phyloP scores from a whole-genome alignment of 37 sponge, comb jelly and placozoan species.

The Oscarella lobularis region DNA sequence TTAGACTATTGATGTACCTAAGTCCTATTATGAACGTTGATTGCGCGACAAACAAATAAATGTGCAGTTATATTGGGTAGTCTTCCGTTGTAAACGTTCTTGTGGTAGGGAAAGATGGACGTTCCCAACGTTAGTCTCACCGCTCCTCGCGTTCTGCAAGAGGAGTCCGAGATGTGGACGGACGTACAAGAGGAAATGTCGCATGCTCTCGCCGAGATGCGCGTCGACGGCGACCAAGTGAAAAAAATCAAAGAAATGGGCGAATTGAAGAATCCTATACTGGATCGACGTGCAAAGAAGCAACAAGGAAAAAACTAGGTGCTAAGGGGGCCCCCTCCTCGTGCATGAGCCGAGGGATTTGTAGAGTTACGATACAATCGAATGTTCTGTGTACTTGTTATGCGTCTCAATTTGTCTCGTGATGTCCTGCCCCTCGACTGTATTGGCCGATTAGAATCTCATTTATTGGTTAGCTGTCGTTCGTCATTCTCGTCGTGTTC shows the following conservation, averaged over 20 bases:
- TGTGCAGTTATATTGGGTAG: neutral
- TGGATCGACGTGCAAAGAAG: conserved; percentile 43
- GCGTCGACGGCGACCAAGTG: conserved; percentile 47
- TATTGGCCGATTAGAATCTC: no score
- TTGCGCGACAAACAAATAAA: neutral
- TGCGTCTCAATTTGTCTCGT: no score
- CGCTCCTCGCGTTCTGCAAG: conserved; percentile 50
- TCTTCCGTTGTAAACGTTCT: neutral
- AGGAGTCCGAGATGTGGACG: conserved; percentile 70
- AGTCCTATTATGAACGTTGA: neutral
- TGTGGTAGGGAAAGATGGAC: conserved; percentile 35
- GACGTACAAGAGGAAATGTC: conserved; percentile 84
- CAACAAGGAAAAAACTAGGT: neutral
- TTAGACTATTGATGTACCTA: neutral
- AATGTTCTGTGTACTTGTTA: no score
- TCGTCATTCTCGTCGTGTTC: no score
- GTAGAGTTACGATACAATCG: no score
- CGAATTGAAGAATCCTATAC: conserved; percentile 51
- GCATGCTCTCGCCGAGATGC: conserved; percentile 61
- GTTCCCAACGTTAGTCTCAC: conserved; percentile 79
- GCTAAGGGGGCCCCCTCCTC: no score
- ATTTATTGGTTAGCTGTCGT: no score
- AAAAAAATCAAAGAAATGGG: conserved; percentile 31
- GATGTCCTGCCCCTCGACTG: no score
- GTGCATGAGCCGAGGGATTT: no score